phyloP scores from a whole-genome alignment of 2,113 vertebrate species.

The Anser cygnoides region DNA sequence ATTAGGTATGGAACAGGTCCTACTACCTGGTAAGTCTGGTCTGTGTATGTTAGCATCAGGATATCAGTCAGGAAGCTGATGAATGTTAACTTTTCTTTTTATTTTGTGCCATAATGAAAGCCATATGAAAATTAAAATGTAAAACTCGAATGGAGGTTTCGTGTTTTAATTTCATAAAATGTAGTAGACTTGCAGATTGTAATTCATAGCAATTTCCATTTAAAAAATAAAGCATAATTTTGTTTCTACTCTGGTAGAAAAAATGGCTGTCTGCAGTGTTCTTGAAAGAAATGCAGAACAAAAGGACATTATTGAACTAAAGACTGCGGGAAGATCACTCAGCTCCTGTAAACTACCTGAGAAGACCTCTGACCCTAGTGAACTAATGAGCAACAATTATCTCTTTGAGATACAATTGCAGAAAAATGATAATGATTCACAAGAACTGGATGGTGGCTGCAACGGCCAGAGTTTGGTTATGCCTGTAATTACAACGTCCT shows the following conservation, averaged over 20 bases:
- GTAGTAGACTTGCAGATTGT: background rate
- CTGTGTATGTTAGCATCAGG: background rate
- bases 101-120: background rate
- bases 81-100: background rate
- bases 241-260: background rate
- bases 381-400: background rate
- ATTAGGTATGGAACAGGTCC: background rate
- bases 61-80: background rate
- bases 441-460: background rate
- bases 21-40: background rate
- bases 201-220: background rate
- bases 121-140: too few relatives aligned
- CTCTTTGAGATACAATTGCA: background rate
- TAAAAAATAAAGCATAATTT: background rate
- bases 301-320: background rate
- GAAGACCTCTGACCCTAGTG: background rate
- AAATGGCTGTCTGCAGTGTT: background rate
- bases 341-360: background rate
- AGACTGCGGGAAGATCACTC: background rate
- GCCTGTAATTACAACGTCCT: background rate
- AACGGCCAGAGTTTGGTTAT: background rate
- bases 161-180: background rate
- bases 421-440: background rate
- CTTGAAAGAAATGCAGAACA: background rate
- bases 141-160: background rate